Conservation (phyloP, 92 coral and sea anemone species). For the Phenganax stokvisi region DNA sequence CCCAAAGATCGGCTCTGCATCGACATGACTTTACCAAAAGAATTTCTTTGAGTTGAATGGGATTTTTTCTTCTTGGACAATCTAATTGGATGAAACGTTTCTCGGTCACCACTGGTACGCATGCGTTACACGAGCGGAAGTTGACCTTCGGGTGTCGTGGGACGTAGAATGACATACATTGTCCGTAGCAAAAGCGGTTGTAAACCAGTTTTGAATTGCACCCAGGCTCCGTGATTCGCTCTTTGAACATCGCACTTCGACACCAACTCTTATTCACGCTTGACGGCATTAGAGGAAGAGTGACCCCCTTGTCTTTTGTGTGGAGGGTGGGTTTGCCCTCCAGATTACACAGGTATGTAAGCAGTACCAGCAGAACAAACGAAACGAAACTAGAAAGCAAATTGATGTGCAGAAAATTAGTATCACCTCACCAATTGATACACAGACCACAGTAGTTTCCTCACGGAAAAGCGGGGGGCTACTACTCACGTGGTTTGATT, state of each 20-base stretch:
- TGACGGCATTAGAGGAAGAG: constrained; percentile 13
- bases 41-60: constrained; percentile 10
- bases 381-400: constrained; percentile 1
- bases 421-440: not conserved
- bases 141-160: constrained; percentile 21
- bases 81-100: constrained; percentile 13
- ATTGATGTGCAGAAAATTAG: not conserved
- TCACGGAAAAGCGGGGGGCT: no score
- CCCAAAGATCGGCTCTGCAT: constrained; percentile 29
- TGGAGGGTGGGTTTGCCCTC: constrained; percentile 25
- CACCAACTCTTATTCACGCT: constrained; percentile 32
- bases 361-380: not conserved
- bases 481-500: no score
- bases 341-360: not conserved
- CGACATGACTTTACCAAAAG: constrained; percentile 27
- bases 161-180: constrained; percentile 35
- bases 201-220: constrained; percentile 34
- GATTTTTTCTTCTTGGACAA: constrained; percentile 16
- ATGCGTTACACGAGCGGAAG: constrained; percentile 37
- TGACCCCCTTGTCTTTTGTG: constrained; percentile 36
- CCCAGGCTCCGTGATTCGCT: constrained; percentile 36
- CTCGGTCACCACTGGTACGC: constrained; percentile 27
- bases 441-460: no score
- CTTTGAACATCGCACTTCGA: constrained; percentile 27
- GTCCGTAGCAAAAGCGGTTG: constrained; percentile 36